A percentile compares a stretch with the other conserved stretches of the same genome.
These are phyloP conservation scores for Gnathonemus echidnorhynchus DNA, from an alignment of 2,113 vertebrate genomes.

Conservation along the genomic window DNA sequence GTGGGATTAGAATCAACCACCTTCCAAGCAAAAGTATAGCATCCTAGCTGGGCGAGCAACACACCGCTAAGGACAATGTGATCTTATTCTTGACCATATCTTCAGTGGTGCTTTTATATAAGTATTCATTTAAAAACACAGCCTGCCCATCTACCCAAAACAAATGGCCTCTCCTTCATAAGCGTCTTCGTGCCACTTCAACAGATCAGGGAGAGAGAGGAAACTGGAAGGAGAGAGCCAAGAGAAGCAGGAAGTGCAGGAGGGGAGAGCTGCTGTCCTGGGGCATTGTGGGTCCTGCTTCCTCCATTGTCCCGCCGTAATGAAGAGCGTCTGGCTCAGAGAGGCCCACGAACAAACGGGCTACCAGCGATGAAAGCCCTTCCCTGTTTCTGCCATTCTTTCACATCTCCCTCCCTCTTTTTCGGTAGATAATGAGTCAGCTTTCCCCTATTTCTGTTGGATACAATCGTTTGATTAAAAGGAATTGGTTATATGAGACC, in stretches of 20 bases:
- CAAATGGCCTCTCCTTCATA: neutral
- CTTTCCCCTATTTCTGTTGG: constrained; percentile 9
- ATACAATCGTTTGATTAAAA: neutral
- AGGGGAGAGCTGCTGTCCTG: constrained; percentile 25
- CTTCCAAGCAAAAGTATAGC: neutral
- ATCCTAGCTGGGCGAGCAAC: neutral
- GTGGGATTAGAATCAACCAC: neutral
- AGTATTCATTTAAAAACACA: neutral
- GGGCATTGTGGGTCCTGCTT: constrained; percentile 30
- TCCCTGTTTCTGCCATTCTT: constrained; percentile 27
- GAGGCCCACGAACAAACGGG: constrained; percentile 22
- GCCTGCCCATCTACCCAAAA: neutral
- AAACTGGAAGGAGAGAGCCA: neutral
- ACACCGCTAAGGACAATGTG: neutral
- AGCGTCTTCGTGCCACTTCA: neutral
- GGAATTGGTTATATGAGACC: neutral
- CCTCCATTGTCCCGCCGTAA: constrained; percentile 38
- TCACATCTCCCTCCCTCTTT: constrained; percentile 28
- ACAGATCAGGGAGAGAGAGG: neutral
- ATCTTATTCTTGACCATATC: neutral
- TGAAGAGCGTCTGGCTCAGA: constrained; percentile 40
- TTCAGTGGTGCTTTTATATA: neutral
- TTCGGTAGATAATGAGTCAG: constrained; percentile 7
- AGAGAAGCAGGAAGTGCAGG: neutral
- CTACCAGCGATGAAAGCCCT: constrained; percentile 33